Percentiles rank a stretch among this genome's conserved stretches.
Evolutionary conservation across 2,113 vertebrate genomes (phyloP).

Genomic region (Phoxinus phoxinus): DNA sequence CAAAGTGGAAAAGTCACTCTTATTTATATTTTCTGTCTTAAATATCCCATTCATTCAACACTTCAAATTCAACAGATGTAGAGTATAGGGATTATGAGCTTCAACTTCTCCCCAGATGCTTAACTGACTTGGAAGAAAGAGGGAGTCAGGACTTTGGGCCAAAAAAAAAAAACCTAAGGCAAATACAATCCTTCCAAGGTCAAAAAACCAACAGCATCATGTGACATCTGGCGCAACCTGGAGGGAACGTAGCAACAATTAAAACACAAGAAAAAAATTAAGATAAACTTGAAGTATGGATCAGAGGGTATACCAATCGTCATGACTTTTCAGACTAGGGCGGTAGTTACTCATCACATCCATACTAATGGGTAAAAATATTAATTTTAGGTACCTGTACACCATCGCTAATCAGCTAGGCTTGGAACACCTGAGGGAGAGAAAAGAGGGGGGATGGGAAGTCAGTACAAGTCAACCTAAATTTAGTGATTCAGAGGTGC

Average conservation of each 20-base stretch:
- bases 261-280: too few relatives aligned
- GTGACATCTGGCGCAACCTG: too few relatives aligned
- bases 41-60: neutral
- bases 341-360: conserved; percentile 69
- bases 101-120: neutral
- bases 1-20: rapidly evolving
- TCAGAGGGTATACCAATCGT: conserved; percentile 68
- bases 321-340: conserved; percentile 71
- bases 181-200: too few relatives aligned
- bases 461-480: neutral
- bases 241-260: too few relatives aligned
- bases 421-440: neutral
- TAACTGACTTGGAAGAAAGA: neutral
- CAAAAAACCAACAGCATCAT: too few relatives aligned
- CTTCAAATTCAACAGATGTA: neutral
- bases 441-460: neutral
- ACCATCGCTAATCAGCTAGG: neutral
- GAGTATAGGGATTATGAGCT: neutral
- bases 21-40: too few relatives aligned
- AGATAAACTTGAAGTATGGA: neutral
- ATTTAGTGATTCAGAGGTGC: too few relatives aligned
- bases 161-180: too few relatives aligned
- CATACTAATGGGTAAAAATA: neutral
- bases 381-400: neutral
- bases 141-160: too few relatives aligned